phyloP scores from a whole-genome alignment of 2,797 vertebrate species.

The Phalloptychus januarius region DNA sequence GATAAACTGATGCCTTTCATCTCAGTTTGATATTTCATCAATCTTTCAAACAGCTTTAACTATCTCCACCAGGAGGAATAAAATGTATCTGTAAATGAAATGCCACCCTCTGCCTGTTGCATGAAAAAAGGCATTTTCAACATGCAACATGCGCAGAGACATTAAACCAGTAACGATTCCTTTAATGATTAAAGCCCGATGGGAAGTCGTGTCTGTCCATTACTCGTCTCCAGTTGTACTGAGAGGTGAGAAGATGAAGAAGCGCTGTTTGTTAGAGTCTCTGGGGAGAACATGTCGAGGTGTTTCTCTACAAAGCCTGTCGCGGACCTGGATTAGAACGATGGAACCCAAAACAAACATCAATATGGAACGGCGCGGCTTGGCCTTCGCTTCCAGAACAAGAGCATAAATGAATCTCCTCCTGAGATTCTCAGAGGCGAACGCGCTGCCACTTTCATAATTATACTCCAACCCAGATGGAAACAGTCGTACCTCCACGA shows the following conservation, averaged over 20 bases:
- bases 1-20: too few relatives aligned
- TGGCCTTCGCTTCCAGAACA: conserved; percentile 35
- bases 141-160: neutral
- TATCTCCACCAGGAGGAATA: neutral
- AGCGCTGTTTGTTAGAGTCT: neutral
- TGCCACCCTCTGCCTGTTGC: conserved; percentile 1
- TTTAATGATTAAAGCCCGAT: neutral
- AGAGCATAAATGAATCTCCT: conserved; percentile 47
- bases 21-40: too few relatives aligned
- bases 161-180: neutral
- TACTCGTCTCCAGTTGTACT: neutral
- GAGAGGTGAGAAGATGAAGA: neutral
- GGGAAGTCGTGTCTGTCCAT: neutral
- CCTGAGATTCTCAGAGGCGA: conserved; percentile 38
- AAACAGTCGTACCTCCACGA: conserved; percentile 41
- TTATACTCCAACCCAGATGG: conserved; percentile 44
- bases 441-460: conserved; percentile 35
- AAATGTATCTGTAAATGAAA: neutral
- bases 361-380: conserved; percentile 23
- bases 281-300: neutral
- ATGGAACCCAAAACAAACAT: conserved; percentile 9
- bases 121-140: neutral
- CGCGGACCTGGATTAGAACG: conserved; percentile 13
- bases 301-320: neutral
- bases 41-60: too few relatives aligned